Evolutionary conservation across 2,797 vertebrate species (phyloP).

Genomic region (Anguilla anguilla): DNA sequence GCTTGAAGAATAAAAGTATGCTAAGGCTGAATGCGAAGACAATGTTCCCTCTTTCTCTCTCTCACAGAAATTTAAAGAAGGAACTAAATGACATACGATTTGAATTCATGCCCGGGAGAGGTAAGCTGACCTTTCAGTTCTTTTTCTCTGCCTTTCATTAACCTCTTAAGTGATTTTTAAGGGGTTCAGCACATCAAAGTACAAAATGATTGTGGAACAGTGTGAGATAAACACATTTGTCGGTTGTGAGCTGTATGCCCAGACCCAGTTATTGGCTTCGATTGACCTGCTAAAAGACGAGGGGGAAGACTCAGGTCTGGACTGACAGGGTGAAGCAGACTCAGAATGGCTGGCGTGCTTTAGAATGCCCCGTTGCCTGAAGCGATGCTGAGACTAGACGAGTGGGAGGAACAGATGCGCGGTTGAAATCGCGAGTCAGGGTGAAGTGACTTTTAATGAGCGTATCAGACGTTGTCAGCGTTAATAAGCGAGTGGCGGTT

Average conservation of each 20-base stretch:
- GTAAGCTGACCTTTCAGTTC: slow-evolving; percentile 62
- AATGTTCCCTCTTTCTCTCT: not conserved
- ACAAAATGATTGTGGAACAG: not conserved
- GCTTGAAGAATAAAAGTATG: not conserved
- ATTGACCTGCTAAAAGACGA: not conserved
- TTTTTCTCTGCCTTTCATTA: not conserved
- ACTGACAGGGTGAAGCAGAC: not conserved
- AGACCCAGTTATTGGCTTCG: not conserved
- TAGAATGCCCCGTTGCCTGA: not conserved
- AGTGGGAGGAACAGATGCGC: too few relatives aligned
- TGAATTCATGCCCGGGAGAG: slow-evolving; percentile 97
- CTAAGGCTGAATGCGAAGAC: not conserved
- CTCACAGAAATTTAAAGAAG: slow-evolving; percentile 92
- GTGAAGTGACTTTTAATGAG: not conserved
- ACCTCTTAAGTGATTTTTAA: not conserved
- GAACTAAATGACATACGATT: slow-evolving; percentile 98
- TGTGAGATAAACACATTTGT: not conserved
- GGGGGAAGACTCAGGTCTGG: not conserved
- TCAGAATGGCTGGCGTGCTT: not conserved
- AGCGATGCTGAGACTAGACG: not conserved
- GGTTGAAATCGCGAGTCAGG: too few relatives aligned
- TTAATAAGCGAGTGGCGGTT: not conserved
- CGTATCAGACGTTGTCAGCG: not conserved
- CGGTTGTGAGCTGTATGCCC: not conserved
- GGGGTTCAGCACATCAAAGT: not conserved